A percentile compares a stretch with the other conserved stretches of the same genome.
Evolutionary conservation across 2,797 vertebrate genomes (phyloP).

Genomic region (Avahi laniger): DNA sequence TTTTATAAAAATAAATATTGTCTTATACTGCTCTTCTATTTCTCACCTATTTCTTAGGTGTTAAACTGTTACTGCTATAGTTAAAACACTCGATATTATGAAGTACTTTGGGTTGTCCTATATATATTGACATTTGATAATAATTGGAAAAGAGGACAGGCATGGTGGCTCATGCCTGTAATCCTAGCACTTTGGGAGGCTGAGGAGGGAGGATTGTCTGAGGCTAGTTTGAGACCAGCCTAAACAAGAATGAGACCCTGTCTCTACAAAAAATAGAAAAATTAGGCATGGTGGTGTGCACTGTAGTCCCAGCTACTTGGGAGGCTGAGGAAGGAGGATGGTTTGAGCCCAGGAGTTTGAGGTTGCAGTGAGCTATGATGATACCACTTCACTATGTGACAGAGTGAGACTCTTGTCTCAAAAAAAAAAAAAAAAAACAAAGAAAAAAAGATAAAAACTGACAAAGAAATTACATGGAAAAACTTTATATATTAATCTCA

Average conservation of each 20-base stretch:
- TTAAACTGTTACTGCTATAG: slow-evolving; percentile 83
- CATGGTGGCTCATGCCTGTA: neutral
- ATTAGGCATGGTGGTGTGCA: too few species aligned
- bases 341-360: too few species aligned
- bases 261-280: too few species aligned
- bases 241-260: too few species aligned
- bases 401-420: neutral
- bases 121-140: slow-evolving; percentile 84
- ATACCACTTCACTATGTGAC: too few species aligned
- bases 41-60: slow-evolving; percentile 83
- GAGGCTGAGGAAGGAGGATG: too few species aligned
- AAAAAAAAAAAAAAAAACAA: neutral
- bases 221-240: too few species aligned
- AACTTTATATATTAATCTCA: neutral
- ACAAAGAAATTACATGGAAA: slow-evolving; percentile 79
- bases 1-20: slow-evolving; percentile 81
- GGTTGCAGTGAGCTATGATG: too few species aligned
- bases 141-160: slow-evolving; percentile 63
- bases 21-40: slow-evolving; percentile 82
- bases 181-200: neutral
- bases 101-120: slow-evolving; percentile 83
- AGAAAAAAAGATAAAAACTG: neutral
- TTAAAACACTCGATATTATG: slow-evolving; percentile 84
- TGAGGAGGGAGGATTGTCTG: too few species aligned
- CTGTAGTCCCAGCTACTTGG: too few species aligned